A percentile compares a stretch with the other conserved stretches of the same genome.
phyloP scores from a whole-genome alignment of 2,113 vertebrate genomes.

The Alligator sinensis region DNA sequence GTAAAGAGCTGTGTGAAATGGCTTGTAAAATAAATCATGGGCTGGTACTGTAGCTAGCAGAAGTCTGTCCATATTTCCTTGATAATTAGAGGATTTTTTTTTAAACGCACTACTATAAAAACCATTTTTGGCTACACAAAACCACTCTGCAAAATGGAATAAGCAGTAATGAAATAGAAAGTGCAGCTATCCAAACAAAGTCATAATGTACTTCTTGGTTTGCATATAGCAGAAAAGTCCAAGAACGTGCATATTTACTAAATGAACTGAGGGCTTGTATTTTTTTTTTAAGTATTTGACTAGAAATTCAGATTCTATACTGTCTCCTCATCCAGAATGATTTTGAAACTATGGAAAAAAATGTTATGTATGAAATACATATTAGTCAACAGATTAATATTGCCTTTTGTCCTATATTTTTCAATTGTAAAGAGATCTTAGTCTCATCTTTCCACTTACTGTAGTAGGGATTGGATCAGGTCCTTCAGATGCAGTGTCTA shows the following conservation, averaged over 20 bases:
- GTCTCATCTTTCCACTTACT: not conserved
- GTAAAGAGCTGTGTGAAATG: constrained; percentile 68
- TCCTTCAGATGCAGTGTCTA: not conserved
- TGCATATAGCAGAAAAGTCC: not conserved
- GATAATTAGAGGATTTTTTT: constrained; percentile 56
- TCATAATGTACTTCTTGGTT: constrained; percentile 27
- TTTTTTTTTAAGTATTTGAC: not conserved
- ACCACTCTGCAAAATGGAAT: constrained; percentile 39
- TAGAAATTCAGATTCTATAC: not conserved
- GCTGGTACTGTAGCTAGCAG: constrained; percentile 46
- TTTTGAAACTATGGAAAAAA: too few relatives aligned
- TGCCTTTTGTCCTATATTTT: not conserved
- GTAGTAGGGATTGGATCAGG: not conserved
- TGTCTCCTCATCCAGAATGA: not conserved
- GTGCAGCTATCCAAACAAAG: constrained; percentile 52
- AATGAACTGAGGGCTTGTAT: not conserved
- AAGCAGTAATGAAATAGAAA: constrained; percentile 65
- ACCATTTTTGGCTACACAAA: constrained; percentile 64
- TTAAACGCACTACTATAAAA: constrained; percentile 57
- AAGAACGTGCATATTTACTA: not conserved
- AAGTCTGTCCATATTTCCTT: constrained; percentile 67
- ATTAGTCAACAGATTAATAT: not conserved
- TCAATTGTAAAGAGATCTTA: not conserved
- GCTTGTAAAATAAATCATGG: constrained; percentile 81
- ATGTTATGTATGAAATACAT: too few relatives aligned